Evolutionary conservation across 2,888 invertebrate species (phyloP).

Genomic region (Allacma fusca): DNA sequence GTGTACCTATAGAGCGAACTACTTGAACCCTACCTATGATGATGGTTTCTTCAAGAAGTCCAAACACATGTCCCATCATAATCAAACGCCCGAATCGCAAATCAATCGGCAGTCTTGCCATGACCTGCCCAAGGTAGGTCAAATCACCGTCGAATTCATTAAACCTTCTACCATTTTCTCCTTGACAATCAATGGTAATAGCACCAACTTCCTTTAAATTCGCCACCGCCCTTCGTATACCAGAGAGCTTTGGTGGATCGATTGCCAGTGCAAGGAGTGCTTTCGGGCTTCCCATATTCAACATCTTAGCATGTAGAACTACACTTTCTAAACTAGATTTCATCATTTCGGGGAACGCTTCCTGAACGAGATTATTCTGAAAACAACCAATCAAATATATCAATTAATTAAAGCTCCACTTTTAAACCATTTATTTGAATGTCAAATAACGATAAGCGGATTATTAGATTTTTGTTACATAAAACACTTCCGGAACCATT

Average conservation of each 20-base stretch:
- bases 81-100: constrained; percentile 83
- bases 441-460: too few species aligned
- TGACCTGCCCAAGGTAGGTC: constrained; percentile 83
- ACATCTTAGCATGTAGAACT: constrained; percentile 80
- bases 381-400: too few species aligned
- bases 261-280: constrained; percentile 83
- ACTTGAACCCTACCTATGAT: constrained; percentile 73
- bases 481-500: constrained; percentile 75
- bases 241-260: constrained; percentile 83
- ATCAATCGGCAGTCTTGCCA: constrained; percentile 84
- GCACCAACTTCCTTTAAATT: constrained; percentile 77
- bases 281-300: constrained; percentile 82
- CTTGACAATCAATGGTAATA: constrained; percentile 69
- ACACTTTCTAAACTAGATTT: constrained; percentile 82
- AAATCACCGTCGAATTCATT: constrained; percentile 79
- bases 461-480: too few species aligned
- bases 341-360: constrained; percentile 77
- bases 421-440: too few species aligned
- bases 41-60: constrained; percentile 81
- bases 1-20: not conserved
- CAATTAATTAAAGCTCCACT: too few species aligned
- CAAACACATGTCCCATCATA: constrained; percentile 84
- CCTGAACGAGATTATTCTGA: constrained; percentile 62
- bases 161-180: constrained; percentile 57
- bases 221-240: constrained; percentile 83